Base-by-base conservation (phyloP, 2,888 invertebrate genomes). In the Anthophora plumipes region DNA sequence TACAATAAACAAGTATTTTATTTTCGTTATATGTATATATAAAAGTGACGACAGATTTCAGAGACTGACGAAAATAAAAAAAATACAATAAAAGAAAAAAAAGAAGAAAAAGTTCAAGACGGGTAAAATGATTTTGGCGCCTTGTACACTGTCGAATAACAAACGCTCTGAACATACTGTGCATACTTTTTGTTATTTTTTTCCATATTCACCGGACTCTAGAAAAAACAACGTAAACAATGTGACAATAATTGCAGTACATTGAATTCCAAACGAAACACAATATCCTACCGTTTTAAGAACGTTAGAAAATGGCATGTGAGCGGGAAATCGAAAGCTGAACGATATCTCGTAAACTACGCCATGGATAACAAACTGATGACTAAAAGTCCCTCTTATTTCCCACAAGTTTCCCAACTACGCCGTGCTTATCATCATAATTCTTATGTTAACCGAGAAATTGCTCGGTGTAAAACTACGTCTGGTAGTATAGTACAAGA, bases 151-250 rank as follows among this genome's bases (percentile, higher is more conserved):
- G 55, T 75, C 48, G 61, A 77, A 85, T 80, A 82, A 87, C 84
- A 85, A 87, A 88, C 86, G 87, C 88, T 89, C 84, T 88, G 88
- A 89, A 89, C 86, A 85, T 84, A 82, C 83, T 84, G 77, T 82
- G 82, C 80, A 84, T 85, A 79, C 50, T 43, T 55, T 31, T 46
- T 80, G 67, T 69, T 52, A 54, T 54, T 22, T 63, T 43, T 37
- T 59, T 52, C 43, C 22, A 43, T 46, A 61, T 41, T 46, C 4
- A 66, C 48, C 37, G 43, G n/a, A 48, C 41, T 39, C 66, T 71
- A 54, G 20, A 66, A 54, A 25, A 66, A 61, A 82, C 37, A 72
- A 64, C 12, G 11, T 43, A 50, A 61, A 73, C 48, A 25, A 20
- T 20, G 17, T 37, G 41, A 71, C 31, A n/a, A 25, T 41, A 50